Percentiles rank a stretch among this genome's conserved stretches.
These are phyloP conservation scores for Dendronephthya gigantea DNA, from an alignment of 64 coral and sea anemone species.

Conservation along the genomic window DNA sequence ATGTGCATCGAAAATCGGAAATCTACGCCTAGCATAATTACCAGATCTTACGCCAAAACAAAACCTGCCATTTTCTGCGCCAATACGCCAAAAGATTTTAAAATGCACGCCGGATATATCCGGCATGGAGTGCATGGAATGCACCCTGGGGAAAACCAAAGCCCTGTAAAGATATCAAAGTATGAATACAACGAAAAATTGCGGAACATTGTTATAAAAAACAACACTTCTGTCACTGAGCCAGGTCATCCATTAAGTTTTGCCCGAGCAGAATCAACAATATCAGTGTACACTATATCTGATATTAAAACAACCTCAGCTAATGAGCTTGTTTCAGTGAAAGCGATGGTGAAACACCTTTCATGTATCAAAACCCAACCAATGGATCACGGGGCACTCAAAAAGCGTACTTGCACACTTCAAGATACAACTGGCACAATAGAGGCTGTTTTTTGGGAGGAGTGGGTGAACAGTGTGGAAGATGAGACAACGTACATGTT, in stretches of 20 bases:
- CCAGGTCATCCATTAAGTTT: no score
- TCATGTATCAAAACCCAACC: slow-evolving; percentile 2
- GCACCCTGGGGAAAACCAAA: background rate
- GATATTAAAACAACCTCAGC: no score
- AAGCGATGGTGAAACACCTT: slow-evolving; percentile 27
- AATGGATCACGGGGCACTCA: background rate
- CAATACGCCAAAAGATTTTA: background rate
- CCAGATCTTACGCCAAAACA: background rate
- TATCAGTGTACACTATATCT: no score
- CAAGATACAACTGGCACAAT: slow-evolving; percentile 38
- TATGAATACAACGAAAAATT: no score
- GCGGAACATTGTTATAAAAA: no score
- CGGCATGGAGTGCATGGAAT: background rate
- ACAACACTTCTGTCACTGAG: no score
- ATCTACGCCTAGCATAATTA: background rate
- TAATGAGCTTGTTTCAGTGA: slow-evolving; percentile 25
- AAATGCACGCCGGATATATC: background rate
- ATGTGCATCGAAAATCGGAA: background rate
- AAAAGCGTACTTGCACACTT: background rate
- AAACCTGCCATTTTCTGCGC: background rate
- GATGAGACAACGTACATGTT: slow-evolving; percentile 42
- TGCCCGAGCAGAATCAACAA: no score
- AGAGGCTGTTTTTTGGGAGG: slow-evolving; percentile 21
- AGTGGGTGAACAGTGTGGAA: slow-evolving; percentile 18
- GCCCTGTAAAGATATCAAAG: no score